Evolutionary conservation across 2,888 invertebrate species (phyloP), one percentile per base, ranked within the genome.

Genomic region (Clivina fossor): DNA sequence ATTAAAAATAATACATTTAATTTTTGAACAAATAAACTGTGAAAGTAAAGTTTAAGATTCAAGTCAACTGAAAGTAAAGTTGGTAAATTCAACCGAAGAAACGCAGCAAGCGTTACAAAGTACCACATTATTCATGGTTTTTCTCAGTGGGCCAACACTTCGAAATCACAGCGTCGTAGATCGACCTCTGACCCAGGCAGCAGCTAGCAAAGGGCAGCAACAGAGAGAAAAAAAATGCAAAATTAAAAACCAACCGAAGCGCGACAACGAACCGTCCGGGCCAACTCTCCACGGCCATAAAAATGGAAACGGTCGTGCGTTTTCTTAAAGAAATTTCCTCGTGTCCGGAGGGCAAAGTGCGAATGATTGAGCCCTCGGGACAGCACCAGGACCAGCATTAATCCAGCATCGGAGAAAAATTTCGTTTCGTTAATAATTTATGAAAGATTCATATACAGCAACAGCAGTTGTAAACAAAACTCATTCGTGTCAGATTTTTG

Each of bases 321-420:
- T n/a, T n/a, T n/a, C n/a, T n/a, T n/a, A n/a, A 32, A 11, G 32
- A 7, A 11, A 15, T 15, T 4, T 35, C 35, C 13, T 35, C 43
- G 43, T n/a, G n/a, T n/a, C n/a, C 24, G 43, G 28, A 43, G n/a
- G 24, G 24, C 43, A n/a, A 9, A 18, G 7, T 15, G 43, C 24
- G 43, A 15, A 24, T 43, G 43, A 41, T 41, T 41, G 41, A 41
- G 26, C 41, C 41, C 41, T 13, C 24, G 41, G 24, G 41, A 35
- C 7, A 24, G 7, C n/a, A n/a, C n/a, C 13, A 24, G 24, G 41
- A 43, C 43, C 16, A 43, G 28, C 43, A 43, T 43, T 43, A 43
- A 43, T 43, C 43, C 26, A 28, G 9, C 26, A 26, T 22, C 43
- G 43, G 43, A 43, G 43, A 43, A 43, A 16, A 43, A 43, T 24